These are phyloP conservation scores for Monochamus saltuarius DNA, from an alignment of 1,140 invertebrate species.

Conservation along the genomic window DNA sequence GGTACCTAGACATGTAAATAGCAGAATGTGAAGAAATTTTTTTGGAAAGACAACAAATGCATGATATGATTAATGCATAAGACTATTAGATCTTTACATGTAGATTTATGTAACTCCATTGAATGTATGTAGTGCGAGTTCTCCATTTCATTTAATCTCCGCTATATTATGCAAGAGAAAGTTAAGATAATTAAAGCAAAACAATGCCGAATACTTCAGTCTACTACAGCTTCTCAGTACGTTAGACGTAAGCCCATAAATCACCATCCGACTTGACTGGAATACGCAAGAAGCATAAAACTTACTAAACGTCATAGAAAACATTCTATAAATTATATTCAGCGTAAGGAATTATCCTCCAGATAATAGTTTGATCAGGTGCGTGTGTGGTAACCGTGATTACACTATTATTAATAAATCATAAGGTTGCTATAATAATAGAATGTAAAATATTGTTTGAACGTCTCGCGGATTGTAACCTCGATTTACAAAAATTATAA, in stretches of 20 bases:
- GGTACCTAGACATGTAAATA: no score
- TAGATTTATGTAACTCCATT: no score
- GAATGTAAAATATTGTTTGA: slow-evolving; percentile 13
- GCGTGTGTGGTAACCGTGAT: slow-evolving; percentile 12
- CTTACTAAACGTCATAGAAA: slow-evolving; percentile 4
- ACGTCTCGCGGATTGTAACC: not conserved
- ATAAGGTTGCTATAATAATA: slow-evolving; percentile 8
- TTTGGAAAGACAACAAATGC: no score
- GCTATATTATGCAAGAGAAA: slow-evolving; percentile 1
- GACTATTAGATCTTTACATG: no score
- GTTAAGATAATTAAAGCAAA: slow-evolving; percentile 1
- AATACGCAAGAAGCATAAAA: not conserved
- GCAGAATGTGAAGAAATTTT: no score
- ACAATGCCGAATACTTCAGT: slow-evolving; percentile 10
- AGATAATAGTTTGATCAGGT: slow-evolving; percentile 17
- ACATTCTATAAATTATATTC: slow-evolving; percentile 11
- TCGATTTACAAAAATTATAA: slow-evolving; percentile 15
- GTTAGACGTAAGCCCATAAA: slow-evolving; percentile 8
- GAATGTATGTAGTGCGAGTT: no score
- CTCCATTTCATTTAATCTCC: no score
- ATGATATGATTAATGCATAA: no score
- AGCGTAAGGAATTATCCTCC: slow-evolving; percentile 10
- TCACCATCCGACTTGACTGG: not conserved
- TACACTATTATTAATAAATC: slow-evolving; percentile 13
- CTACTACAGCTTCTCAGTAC: not conserved